phyloP scores from a whole-genome alignment of 1,140 invertebrate species.

The Drosophila teissieri region DNA sequence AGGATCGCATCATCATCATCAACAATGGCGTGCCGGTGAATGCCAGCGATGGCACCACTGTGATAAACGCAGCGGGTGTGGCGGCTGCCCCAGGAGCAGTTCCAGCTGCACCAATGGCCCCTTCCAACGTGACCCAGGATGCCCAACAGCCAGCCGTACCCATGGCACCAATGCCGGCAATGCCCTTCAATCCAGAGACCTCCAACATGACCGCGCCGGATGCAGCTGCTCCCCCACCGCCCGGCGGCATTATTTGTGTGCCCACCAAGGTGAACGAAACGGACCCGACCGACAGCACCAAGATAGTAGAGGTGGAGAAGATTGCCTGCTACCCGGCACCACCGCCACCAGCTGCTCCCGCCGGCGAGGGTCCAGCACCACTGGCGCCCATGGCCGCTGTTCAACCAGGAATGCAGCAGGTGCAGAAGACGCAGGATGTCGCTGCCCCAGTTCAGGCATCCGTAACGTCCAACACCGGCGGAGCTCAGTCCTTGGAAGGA shows the following conservation, averaged over 20 bases:
- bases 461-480: conserved; percentile 47
- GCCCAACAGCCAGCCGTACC: conserved; percentile 37
- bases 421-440: conserved; percentile 42
- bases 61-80: conserved; percentile 70
- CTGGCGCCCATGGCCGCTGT: conserved; percentile 61
- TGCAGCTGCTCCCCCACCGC: conserved; percentile 41
- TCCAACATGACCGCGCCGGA: conserved; percentile 83
- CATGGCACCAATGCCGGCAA: conserved; percentile 28
- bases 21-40: conserved; percentile 76
- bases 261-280: conserved; percentile 80
- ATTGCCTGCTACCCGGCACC: conserved; percentile 82
- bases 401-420: conserved; percentile 50
- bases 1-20: conserved; percentile 80
- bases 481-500: conserved; percentile 1
- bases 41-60: conserved; percentile 71
- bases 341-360: conserved; percentile 58
- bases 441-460: conserved; percentile 63
- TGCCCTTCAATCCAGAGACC: conserved; percentile 71
- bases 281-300: conserved; percentile 71
- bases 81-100: conserved; percentile 37
- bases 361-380: conserved; percentile 54
- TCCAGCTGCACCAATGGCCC: conserved; percentile 2
- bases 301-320: conserved; percentile 79
- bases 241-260: conserved; percentile 79
- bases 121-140: conserved; percentile 38